Evolutionary conservation across 2,888 invertebrate species (phyloP).

Genomic region (Zhuqinia jingwanae): DNA sequence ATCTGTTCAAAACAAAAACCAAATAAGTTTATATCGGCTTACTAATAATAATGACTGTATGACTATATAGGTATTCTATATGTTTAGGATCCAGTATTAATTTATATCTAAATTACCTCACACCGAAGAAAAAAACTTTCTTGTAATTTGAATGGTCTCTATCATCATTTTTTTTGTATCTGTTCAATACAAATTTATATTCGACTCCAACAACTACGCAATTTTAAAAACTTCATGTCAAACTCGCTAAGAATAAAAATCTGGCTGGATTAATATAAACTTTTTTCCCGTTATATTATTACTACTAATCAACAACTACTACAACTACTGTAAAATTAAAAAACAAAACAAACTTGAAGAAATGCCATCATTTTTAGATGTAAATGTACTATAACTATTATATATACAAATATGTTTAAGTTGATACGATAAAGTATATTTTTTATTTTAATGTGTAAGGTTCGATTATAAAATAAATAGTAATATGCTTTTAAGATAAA

Average conservation of each 20-base stretch:
- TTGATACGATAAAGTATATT: slow-evolving; percentile 23
- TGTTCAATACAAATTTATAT: neutral
- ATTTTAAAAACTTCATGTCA: slow-evolving; percentile 31
- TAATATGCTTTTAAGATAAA: slow-evolving; percentile 49
- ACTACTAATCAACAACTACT: no score
- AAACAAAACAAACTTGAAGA: slow-evolving; percentile 59
- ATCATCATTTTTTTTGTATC: neutral
- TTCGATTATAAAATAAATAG: no score
- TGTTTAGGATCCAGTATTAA: slow-evolving; percentile 51
- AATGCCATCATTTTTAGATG: slow-evolving; percentile 63
- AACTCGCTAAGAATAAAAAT: slow-evolving; percentile 18
- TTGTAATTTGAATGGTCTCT: slow-evolving; percentile 45
- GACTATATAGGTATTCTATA: no score
- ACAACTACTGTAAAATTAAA: no score
- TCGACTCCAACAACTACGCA: slow-evolving; percentile 1
- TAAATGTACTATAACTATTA: slow-evolving; percentile 30
- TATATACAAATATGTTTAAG: slow-evolving; percentile 10
- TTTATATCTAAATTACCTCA: slow-evolving; percentile 1
- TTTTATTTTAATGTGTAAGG: slow-evolving; percentile 8
- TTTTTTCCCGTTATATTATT: no score
- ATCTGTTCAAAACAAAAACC: slow-evolving; percentile 45
- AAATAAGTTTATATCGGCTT: slow-evolving; percentile 36
- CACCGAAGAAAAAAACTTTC: slow-evolving; percentile 6
- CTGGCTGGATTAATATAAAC: slow-evolving; percentile 25
- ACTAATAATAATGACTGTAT: slow-evolving; percentile 34